These are phyloP conservation scores for Hemicrepidius hirtus DNA, from an alignment of 2,888 invertebrate species.

Conservation along the genomic window DNA sequence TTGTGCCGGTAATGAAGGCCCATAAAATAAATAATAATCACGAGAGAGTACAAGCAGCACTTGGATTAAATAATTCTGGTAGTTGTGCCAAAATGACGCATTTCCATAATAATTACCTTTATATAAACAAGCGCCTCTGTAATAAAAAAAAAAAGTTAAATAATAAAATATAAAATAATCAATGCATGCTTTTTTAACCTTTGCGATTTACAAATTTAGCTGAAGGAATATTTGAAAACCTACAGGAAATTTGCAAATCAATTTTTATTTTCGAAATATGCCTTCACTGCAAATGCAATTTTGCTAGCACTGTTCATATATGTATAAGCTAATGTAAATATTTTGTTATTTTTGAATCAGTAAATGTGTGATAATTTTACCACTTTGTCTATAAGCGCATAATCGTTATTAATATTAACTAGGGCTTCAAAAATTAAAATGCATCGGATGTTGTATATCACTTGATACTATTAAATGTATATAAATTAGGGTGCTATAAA, in stretches of 20 bases:
- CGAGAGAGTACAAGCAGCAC: slow-evolving; percentile 10
- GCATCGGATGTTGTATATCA: slow-evolving; percentile 43
- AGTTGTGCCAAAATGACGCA: slow-evolving; percentile 33
- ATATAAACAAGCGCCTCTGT: slow-evolving; percentile 26
- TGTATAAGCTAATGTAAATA: slow-evolving; percentile 48
- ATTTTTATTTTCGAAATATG: slow-evolving; percentile 57
- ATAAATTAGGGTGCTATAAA: slow-evolving; percentile 46
- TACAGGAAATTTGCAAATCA: slow-evolving; percentile 23
- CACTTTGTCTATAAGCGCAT: slow-evolving; percentile 47
- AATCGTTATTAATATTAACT: slow-evolving; percentile 43
- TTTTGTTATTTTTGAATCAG: slow-evolving; percentile 48
- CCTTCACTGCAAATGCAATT: slow-evolving; percentile 68
- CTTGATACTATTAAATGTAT: slow-evolving; percentile 37
- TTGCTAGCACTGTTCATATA: slow-evolving; percentile 68
- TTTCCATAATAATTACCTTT: slow-evolving; percentile 16
- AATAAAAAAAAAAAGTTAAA: slow-evolving; percentile 28
- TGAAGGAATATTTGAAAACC: slow-evolving; percentile 9
- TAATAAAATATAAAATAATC: slow-evolving; percentile 24
- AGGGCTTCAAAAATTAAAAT: slow-evolving; percentile 42
- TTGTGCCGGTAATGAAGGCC: slow-evolving; percentile 4
- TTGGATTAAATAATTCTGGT: slow-evolving; percentile 21
- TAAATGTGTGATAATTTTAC: slow-evolving; percentile 43
- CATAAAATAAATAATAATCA: background rate
- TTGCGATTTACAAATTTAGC: slow-evolving; percentile 28
- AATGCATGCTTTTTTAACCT: slow-evolving; percentile 36